Percentiles rank a stretch among this genome's conserved stretches.
Conservation (phyloP, 1,140 invertebrate species). For the Lineus longissimus region DNA sequence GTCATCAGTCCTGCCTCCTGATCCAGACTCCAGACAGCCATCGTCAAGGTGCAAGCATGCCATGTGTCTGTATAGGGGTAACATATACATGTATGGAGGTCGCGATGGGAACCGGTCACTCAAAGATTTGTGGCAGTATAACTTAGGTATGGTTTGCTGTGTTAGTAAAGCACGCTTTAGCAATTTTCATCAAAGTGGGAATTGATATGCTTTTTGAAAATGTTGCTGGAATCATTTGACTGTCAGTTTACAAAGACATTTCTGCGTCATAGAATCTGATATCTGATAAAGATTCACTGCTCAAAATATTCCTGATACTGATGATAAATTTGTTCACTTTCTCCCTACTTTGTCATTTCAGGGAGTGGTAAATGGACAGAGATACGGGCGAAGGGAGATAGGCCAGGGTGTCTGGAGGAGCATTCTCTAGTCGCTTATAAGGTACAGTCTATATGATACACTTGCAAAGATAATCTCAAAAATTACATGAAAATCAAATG, state of each 20-base stretch:
- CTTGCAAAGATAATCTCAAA: too few species aligned
- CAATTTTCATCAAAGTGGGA: slow-evolving; percentile 11
- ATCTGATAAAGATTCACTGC: too few species aligned
- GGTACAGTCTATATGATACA: too few species aligned
- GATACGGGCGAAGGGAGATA: slow-evolving; percentile 59
- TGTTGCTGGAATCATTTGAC: too few species aligned
- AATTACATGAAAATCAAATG: too few species aligned
- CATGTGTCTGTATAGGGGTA: slow-evolving; percentile 68
- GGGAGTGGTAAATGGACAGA: slow-evolving; percentile 53
- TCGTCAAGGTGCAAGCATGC: slow-evolving; percentile 74
- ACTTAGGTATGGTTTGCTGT: slow-evolving; percentile 66
- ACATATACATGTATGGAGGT: slow-evolving; percentile 77
- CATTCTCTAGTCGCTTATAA: slow-evolving; percentile 71
- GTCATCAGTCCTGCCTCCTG: background rate
- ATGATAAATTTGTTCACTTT: background rate
- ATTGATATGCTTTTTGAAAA: too few species aligned
- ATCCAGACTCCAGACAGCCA: slow-evolving; percentile 29
- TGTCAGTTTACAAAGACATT: too few species aligned
- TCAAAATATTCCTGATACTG: too few species aligned
- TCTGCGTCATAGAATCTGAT: too few species aligned
- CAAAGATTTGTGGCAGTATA: slow-evolving; percentile 81
- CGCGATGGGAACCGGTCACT: slow-evolving; percentile 76
- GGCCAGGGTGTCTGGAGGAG: slow-evolving; percentile 76
- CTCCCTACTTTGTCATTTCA: slow-evolving; percentile 30
- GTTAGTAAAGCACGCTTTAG: slow-evolving; percentile 12